These are phyloP conservation scores for Alauda arvensis DNA, from an alignment of 2,797 vertebrate genomes.

Conservation along the genomic window DNA sequence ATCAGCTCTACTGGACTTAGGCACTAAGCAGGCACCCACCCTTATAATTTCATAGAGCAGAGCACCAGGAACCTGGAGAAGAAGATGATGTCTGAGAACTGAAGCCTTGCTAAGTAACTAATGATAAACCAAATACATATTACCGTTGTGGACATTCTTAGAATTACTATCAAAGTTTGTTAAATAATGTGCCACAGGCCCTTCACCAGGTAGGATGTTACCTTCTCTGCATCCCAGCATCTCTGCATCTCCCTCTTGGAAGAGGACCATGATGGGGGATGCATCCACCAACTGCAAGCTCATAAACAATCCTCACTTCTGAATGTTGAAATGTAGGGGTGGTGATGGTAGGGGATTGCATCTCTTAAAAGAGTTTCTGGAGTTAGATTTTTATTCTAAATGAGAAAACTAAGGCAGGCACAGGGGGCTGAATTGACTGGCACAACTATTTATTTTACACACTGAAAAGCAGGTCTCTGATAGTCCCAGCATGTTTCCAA, in stretches of 20 bases:
- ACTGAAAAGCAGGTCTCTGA: neutral
- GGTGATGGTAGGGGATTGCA: neutral
- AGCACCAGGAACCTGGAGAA: neutral
- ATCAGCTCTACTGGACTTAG: neutral
- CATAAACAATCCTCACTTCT: neutral
- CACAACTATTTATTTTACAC: neutral
- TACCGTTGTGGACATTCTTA: neutral
- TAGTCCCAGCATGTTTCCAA: neutral
- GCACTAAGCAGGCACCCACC: neutral
- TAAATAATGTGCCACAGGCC: neutral
- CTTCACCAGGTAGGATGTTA: neutral
- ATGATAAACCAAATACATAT: neutral
- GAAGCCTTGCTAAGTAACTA: neutral
- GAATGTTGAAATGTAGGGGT: neutral
- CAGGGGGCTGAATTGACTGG: neutral
- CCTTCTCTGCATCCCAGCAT: neutral
- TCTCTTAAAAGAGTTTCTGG: neutral
- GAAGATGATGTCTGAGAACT: neutral
- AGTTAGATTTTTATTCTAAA: neutral
- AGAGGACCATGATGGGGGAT: accelerated
- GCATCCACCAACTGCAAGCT: neutral
- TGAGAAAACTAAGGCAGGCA: neutral
- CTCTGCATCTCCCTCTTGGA: neutral
- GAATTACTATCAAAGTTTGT: neutral
- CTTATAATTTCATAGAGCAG: neutral